A percentile compares a stretch with the other conserved stretches of the same genome.
Evolutionary conservation across 2,797 vertebrate genomes (phyloP).

Genomic region (Cygnus olor): DNA sequence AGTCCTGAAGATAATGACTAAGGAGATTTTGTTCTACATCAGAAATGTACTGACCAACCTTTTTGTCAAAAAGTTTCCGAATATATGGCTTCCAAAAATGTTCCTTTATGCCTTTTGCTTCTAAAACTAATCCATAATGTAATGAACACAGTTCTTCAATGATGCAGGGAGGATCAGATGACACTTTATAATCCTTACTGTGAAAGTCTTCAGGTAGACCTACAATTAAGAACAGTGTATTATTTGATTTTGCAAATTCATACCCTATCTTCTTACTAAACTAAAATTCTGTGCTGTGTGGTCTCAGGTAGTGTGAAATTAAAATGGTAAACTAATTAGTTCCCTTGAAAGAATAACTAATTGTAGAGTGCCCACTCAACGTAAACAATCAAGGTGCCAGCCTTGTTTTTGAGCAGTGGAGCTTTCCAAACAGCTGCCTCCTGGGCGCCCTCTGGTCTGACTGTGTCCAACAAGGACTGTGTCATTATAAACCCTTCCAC

Average conservation of each 20-base stretch:
- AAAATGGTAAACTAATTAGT: not conserved
- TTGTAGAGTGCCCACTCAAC: not conserved
- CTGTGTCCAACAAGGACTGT: not conserved
- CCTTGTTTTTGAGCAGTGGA: not conserved
- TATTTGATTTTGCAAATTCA: not conserved
- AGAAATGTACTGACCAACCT: conserved; percentile 76
- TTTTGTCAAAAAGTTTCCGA: conserved; percentile 92
- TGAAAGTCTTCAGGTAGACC: conserved; percentile 89
- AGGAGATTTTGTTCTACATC: not conserved
- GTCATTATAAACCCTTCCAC: not conserved
- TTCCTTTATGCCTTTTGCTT: conserved; percentile 96
- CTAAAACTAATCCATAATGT: conserved; percentile 92
- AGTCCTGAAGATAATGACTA: not conserved
- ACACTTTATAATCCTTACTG: conserved; percentile 86
- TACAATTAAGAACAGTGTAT: conserved; percentile 43
- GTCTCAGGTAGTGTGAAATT: not conserved
- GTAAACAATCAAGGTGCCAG: not conserved
- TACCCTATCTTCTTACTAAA: not conserved
- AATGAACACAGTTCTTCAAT: conserved; percentile 91
- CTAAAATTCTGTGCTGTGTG: not conserved
- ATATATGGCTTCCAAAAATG: conserved; percentile 98
- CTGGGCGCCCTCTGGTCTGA: not conserved
- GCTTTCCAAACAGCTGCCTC: not conserved
- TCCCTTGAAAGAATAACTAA: not conserved
- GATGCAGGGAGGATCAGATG: conserved; percentile 86